Percentiles rank a stretch among this genome's conserved stretches.
Conservation (phyloP, 2,797 vertebrate genomes). For the Mastacembelus armatus region DNA sequence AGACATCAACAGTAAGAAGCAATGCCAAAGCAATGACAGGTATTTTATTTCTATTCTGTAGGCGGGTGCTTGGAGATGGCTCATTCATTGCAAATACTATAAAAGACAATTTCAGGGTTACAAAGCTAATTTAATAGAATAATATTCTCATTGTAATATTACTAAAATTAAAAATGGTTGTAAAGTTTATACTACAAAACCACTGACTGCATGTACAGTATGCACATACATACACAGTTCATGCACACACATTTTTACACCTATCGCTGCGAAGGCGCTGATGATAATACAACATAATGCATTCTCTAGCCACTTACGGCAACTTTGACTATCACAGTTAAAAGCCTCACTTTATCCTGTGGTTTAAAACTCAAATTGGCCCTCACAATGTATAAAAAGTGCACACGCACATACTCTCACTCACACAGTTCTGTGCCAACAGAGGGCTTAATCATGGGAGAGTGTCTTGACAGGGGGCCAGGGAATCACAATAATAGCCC, state of each 20-base stretch:
- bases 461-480: slow-evolving; percentile 47
- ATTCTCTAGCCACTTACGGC: no score
- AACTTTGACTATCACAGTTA: no score
- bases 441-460: slow-evolving; percentile 35
- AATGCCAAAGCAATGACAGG: slow-evolving; percentile 61
- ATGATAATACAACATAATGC: no score
- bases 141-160: not conserved
- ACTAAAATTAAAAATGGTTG: not conserved
- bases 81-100: slow-evolving; percentile 16
- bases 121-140: slow-evolving; percentile 7
- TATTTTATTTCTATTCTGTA: slow-evolving; percentile 53
- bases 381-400: no score
- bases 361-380: no score
- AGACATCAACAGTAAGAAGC: slow-evolving; percentile 44
- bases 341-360: no score
- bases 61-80: slow-evolving; percentile 29
- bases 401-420: slow-evolving; percentile 4
- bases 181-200: slow-evolving; percentile 11
- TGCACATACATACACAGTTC: not conserved
- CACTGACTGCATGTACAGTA: not conserved
- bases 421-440: slow-evolving; percentile 14
- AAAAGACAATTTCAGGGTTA: slow-evolving; percentile 1
- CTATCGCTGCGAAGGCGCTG: no score
- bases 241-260: no score
- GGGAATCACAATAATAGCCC: slow-evolving; percentile 55